Conservation (phyloP, 2,113 vertebrate genomes). For the Apus apus region DNA sequence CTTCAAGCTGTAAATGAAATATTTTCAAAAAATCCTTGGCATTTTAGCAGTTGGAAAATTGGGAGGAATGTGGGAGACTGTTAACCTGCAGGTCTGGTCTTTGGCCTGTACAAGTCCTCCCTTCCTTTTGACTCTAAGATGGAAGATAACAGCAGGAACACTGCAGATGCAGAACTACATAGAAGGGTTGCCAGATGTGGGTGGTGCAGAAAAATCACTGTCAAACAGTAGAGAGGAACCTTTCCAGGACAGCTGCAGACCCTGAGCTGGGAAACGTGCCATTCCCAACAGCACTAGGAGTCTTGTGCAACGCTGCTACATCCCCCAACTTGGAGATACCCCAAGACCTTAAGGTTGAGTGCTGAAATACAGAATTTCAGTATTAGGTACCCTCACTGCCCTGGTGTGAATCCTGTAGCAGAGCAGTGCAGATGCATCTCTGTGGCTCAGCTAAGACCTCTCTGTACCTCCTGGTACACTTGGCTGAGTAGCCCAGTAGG, state of each 20-base stretch:
- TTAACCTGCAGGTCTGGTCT: not conserved
- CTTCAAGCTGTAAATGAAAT: not conserved
- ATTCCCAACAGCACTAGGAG: not conserved
- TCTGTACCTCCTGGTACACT: not conserved
- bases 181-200: not conserved
- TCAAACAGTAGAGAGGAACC: not conserved
- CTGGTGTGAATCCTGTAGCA: not conserved
- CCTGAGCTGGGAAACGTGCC: not conserved
- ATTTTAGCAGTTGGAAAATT: not conserved
- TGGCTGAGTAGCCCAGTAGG: not conserved
- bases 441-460: not conserved
- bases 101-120: not conserved
- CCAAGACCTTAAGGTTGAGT: not conserved
- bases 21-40: not conserved
- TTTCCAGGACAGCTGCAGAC: not conserved
- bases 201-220: constrained; percentile 1
- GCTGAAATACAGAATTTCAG: not conserved
- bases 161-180: not conserved
- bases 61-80: not conserved
- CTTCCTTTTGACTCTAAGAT: not conserved
- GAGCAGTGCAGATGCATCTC: not conserved
- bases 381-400: not conserved
- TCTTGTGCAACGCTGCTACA: not conserved
- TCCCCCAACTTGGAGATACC: not conserved
- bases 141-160: not conserved